Evolutionary conservation across 2,888 invertebrate genomes (phyloP).

Genomic region (Leptura quadrifasciata): DNA sequence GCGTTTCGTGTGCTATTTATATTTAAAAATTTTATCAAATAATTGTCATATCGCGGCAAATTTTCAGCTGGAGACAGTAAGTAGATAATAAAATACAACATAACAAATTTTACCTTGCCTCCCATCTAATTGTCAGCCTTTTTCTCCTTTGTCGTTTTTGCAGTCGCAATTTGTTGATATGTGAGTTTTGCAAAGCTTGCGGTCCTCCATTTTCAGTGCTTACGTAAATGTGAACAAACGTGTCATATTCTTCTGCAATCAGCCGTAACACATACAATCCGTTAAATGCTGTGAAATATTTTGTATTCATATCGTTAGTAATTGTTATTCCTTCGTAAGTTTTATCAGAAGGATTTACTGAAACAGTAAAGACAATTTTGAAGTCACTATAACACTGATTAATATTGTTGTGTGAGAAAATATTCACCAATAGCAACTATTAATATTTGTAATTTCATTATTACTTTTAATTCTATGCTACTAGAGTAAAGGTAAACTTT

Average conservation of each 20-base stretch:
- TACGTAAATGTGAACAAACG: slow-evolving; percentile 69
- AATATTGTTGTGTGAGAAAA: too few relatives aligned
- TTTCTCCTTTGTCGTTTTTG: slow-evolving; percentile 64
- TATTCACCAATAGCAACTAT: too few relatives aligned
- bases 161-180: slow-evolving; percentile 62
- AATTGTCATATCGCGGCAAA: too few relatives aligned
- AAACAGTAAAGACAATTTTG: background rate
- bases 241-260: slow-evolving; percentile 60
- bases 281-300: slow-evolving; percentile 51
- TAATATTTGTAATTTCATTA: too few relatives aligned
- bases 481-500: too few relatives aligned
- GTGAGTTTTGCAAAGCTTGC: slow-evolving; percentile 63
- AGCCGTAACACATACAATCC: slow-evolving; percentile 60
- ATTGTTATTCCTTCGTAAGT: background rate
- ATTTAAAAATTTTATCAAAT: too few relatives aligned
- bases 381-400: too few relatives aligned
- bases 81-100: too few relatives aligned
- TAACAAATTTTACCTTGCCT: slow-evolving; percentile 66
- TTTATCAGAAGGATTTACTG: slow-evolving; percentile 18
- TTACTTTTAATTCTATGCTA: too few relatives aligned
- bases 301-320: slow-evolving; percentile 56
- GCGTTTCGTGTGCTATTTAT: too few relatives aligned
- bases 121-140: slow-evolving; percentile 69
- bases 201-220: slow-evolving; percentile 71
- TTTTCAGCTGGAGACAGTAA: too few relatives aligned